Evolutionary conservation across 2,888 invertebrate species (phyloP), one percentile per base, ranked within the genome.

Genomic region (Lucinisca nassula): DNA sequence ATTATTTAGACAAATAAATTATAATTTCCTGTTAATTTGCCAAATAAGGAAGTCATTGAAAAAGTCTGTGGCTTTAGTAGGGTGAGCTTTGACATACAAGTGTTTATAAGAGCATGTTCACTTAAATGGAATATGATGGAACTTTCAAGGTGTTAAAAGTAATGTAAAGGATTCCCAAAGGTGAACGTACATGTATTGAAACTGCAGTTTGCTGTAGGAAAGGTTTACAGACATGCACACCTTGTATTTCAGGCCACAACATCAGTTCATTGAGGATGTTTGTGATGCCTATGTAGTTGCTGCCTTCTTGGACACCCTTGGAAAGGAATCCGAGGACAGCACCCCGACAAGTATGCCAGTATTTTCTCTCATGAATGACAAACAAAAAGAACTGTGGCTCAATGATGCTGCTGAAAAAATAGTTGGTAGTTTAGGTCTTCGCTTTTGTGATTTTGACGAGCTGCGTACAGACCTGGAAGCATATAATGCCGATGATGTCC

Each of bases 221-320:
- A n/a, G n/a, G n/a, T n/a, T n/a, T n/a, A n/a, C n/a, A n/a, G n/a
- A n/a, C n/a, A n/a, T n/a, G n/a, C n/a, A 45, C 8, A 17, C 45
- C 8, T 45, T 45, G 17, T 45, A 17, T 82, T 72, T 61, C 72
- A 79, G 84, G 45, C 75, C 79, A 49, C 84, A 84, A 27, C 79
- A 84, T 49, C 79, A 84, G 6, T 84, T 84, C 38, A 35, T 84
- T 51, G 75, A 80, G 17, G 84, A 84, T 76, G 79, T 79, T 21
- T 40, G 49, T 27, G 74, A 84, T 76, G 58, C 79, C 0, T 84
- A 80, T 55, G 10, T 84, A 3, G 70, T 80, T 14, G 75, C 67
- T 14, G 75, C 80, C 14, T 79, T 74, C 32, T 55, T 55, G 55
- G 55, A 55, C 24, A n/a, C 21, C 21, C 6, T 55, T 8, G 6